Percentiles rank a stretch among this genome's conserved stretches.
Evolutionary conservation across 1,140 invertebrate genomes (phyloP).

Genomic region (Drosophila novamexicana): DNA sequence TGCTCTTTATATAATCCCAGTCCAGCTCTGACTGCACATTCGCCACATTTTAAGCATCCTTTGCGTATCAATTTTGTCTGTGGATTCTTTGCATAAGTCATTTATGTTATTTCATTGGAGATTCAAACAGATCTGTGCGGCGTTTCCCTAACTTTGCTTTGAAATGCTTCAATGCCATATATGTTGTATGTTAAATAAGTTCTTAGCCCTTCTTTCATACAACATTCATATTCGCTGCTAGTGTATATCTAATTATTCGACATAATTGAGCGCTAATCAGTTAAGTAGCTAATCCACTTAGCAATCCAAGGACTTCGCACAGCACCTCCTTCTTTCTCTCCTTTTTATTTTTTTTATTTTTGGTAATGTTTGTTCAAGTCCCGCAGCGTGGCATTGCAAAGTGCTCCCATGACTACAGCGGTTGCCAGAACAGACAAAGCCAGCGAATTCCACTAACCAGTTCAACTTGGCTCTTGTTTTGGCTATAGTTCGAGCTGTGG

Average conservation of each 20-base stretch:
- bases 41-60: constrained; percentile 32
- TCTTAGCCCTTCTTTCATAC: constrained; percentile 1
- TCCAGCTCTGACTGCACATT: constrained; percentile 28
- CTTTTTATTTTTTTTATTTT: background rate
- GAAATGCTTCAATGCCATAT: too few species aligned
- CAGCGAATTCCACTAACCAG: constrained; percentile 4
- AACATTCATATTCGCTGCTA: constrained; percentile 34
- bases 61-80: constrained; percentile 26
- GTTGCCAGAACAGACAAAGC: constrained; percentile 5
- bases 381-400: constrained; percentile 30
- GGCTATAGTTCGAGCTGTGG: background rate
- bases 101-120: constrained; percentile 34
- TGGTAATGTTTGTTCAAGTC: constrained; percentile 14
- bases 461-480: constrained; percentile 7
- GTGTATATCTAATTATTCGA: constrained; percentile 49
- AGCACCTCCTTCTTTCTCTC: background rate
- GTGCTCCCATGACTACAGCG: constrained; percentile 21
- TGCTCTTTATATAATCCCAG: constrained; percentile 15
- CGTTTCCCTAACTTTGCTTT: too few species aligned
- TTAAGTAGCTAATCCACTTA: constrained; percentile 46
- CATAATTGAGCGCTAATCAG: constrained; percentile 50
- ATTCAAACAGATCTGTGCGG: constrained; percentile 10
- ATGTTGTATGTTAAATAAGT: too few species aligned
- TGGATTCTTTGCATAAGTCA: constrained; percentile 32
- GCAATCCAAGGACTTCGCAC: constrained; percentile 6